phyloP scores from a whole-genome alignment of 2,113 vertebrate genomes.

The Sprattus sprattus region DNA sequence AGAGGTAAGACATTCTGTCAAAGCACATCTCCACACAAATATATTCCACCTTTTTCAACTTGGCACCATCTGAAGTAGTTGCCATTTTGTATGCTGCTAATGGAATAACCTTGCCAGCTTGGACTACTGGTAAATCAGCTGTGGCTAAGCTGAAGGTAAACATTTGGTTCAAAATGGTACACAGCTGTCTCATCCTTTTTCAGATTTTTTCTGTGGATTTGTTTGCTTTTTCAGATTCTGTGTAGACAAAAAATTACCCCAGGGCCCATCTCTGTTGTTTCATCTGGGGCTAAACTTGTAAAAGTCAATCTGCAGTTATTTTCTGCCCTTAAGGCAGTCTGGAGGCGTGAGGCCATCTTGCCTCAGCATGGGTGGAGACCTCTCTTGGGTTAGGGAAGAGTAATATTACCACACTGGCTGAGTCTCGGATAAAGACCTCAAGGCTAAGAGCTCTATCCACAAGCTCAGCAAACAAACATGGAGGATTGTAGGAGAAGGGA shows the following conservation, averaged over 20 bases:
- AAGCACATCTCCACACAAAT: constrained; percentile 44
- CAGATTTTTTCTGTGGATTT: background rate
- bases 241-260: background rate
- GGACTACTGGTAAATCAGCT: background rate
- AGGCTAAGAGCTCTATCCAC: constrained; percentile 54
- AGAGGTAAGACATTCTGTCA: constrained; percentile 32
- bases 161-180: background rate
- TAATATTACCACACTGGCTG: constrained; percentile 51
- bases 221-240: background rate
- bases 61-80: background rate
- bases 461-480: constrained; percentile 56
- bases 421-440: constrained; percentile 60
- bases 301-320: constrained; percentile 10
- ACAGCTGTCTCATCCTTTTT: background rate
- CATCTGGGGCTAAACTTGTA: background rate
- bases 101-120: background rate
- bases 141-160: background rate
- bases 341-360: constrained; percentile 43
- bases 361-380: constrained; percentile 49
- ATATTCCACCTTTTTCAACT: constrained; percentile 15
- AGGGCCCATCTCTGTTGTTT: background rate
- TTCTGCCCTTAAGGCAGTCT: background rate
- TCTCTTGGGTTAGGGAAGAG: constrained; percentile 47
- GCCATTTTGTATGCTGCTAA: background rate
- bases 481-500: constrained; percentile 43